Evolutionary conservation across 2,888 invertebrate genomes (phyloP).

Genomic region (Tachina fera): DNA sequence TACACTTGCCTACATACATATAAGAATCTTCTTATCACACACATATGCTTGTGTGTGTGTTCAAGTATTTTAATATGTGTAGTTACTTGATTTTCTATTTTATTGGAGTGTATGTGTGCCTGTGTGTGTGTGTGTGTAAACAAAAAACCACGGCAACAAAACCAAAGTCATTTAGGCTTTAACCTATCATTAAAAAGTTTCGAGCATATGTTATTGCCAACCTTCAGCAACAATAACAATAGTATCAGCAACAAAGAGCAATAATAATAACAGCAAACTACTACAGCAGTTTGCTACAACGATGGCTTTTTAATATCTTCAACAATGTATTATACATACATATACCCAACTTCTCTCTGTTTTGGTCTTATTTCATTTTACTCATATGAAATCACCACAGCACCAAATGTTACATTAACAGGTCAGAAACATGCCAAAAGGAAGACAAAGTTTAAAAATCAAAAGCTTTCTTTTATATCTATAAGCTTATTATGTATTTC

Average conservation of each 20-base stretch:
- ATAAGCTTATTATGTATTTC: too few relatives aligned
- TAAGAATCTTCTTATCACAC: too few relatives aligned
- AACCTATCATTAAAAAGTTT: constrained; percentile 70
- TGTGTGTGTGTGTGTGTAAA: neutral
- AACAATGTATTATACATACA: constrained; percentile 13
- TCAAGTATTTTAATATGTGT: neutral
- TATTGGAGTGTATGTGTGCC: neutral
- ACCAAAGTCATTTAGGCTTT: constrained; percentile 66
- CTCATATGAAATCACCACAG: too few relatives aligned
- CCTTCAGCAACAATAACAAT: constrained; percentile 52
- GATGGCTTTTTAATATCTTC: constrained; percentile 39
- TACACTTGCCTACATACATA: too few relatives aligned
- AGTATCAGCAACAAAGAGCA: constrained; percentile 19
- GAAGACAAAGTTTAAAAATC: too few relatives aligned
- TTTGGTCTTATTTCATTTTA: too few relatives aligned
- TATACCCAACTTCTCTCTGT: too few relatives aligned
- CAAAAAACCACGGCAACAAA: constrained; percentile 52
- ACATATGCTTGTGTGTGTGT: neutral
- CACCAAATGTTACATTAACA: too few relatives aligned
- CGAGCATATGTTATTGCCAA: constrained; percentile 66
- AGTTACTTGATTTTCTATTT: constrained; percentile 10
- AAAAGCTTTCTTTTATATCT: too few relatives aligned
- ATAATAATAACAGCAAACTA: constrained; percentile 42
- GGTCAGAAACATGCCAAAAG: too few relatives aligned
- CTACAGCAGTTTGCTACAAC: constrained; percentile 43